These are phyloP conservation scores for Drosophila mojavensis DNA, from an alignment of 1,140 invertebrate species.

Conservation along the genomic window DNA sequence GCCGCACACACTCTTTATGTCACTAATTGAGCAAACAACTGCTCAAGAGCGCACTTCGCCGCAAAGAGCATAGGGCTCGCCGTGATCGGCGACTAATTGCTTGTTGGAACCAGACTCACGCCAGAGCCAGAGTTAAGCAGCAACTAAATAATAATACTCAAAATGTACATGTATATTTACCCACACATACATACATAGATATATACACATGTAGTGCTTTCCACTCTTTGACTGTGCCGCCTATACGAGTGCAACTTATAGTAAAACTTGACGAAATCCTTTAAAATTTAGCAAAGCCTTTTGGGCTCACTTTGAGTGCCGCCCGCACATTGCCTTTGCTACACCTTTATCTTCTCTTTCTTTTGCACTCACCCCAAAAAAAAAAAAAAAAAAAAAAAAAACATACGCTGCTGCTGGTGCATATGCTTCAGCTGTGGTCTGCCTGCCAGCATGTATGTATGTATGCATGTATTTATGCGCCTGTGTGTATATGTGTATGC, in stretches of 20 bases:
- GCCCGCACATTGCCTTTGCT: conserved; percentile 13
- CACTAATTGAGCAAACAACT: conserved; percentile 23
- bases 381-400: background rate
- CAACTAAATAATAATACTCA: conserved; percentile 5
- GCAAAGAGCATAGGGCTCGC: conserved; percentile 4
- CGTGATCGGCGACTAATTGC: conserved; percentile 27
- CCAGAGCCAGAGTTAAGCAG: background rate
- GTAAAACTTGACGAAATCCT: conserved; percentile 11
- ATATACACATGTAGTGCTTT: background rate
- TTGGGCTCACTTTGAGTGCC: background rate
- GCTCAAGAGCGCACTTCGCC: conserved; percentile 22
- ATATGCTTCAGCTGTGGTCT: conserved; percentile 41
- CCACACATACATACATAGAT: background rate
- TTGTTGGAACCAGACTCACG: conserved; percentile 3
- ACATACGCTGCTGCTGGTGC: conserved; percentile 18
- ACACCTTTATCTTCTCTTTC: conserved; percentile 29
- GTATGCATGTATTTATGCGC: conserved; percentile 3
- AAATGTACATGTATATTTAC: background rate
- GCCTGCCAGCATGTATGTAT: background rate
- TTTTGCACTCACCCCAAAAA: conserved; percentile 1
- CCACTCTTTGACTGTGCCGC: background rate
- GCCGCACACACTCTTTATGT: background rate
- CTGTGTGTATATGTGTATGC: conserved; percentile 3
- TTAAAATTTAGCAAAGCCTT: conserved; percentile 22
- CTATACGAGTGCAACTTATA: background rate